These are phyloP conservation scores for Gymnarchus niloticus DNA, from an alignment of 2,113 vertebrate species.

Conservation along the genomic window DNA sequence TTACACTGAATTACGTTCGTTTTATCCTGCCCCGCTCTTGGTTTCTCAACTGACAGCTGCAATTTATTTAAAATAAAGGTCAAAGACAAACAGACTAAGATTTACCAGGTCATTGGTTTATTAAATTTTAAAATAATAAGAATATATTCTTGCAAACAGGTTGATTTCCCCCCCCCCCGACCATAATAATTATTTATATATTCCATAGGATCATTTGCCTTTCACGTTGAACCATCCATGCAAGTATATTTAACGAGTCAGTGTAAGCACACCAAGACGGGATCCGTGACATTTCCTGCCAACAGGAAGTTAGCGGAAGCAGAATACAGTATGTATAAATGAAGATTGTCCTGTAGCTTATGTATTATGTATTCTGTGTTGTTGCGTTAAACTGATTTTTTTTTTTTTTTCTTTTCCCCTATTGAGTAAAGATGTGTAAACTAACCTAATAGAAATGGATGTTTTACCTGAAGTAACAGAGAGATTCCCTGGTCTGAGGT, in stretches of 20 bases:
- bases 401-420: background rate
- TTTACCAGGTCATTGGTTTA: conserved; percentile 7
- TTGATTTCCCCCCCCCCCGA: too few relatives aligned
- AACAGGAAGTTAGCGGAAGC: background rate
- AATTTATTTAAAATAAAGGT: background rate
- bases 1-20: conserved; percentile 15
- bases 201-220: background rate
- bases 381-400: too few relatives aligned
- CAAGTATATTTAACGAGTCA: background rate
- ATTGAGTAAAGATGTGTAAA: background rate
- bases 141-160: background rate
- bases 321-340: background rate
- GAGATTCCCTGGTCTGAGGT: background rate
- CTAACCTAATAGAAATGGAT: background rate
- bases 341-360: background rate
- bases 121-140: background rate
- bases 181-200: too few relatives aligned
- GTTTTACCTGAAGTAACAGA: background rate
- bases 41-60: background rate
- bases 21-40: background rate
- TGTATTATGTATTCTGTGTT: background rate
- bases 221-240: background rate
- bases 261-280: background rate
- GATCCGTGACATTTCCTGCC: background rate
- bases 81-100: background rate